Conservation (phyloP, 2,888 invertebrate species). For the Tenodera sinensis region DNA sequence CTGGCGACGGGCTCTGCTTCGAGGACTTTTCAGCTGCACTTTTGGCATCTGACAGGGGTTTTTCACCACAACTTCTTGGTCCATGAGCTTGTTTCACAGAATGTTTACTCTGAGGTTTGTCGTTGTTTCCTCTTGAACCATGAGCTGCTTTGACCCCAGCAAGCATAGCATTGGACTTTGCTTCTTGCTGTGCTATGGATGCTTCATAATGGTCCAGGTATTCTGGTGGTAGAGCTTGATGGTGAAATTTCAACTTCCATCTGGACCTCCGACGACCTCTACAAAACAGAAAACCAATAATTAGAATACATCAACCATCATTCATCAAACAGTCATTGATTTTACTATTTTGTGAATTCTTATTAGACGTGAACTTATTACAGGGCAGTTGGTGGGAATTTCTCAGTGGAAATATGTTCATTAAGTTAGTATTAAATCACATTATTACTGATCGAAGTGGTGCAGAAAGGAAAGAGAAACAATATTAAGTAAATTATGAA, state of each 20-base stretch:
- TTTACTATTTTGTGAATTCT: neutral
- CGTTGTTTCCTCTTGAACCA: neutral
- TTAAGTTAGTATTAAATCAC: too few relatives aligned
- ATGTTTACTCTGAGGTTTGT: neutral
- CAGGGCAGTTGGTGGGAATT: too few relatives aligned
- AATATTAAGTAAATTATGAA: too few relatives aligned
- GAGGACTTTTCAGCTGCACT: neutral
- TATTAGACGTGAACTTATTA: too few relatives aligned
- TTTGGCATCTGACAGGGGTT: neutral
- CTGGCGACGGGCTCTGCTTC: neutral
- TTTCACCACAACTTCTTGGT: neutral
- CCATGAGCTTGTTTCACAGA: neutral
- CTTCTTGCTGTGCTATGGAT: constrained; percentile 42
- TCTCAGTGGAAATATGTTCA: too few relatives aligned
- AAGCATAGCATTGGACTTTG: neutral
- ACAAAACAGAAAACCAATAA: constrained; percentile 19
- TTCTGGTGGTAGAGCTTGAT: constrained; percentile 73
- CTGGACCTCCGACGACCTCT: constrained; percentile 59
- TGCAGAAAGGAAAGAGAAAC: too few relatives aligned
- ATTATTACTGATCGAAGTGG: too few relatives aligned
- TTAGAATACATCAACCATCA: neutral
- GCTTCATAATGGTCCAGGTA: constrained; percentile 77
- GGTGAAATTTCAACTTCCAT: constrained; percentile 75
- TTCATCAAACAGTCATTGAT: neutral
- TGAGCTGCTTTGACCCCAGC: constrained; percentile 6